Percentiles rank a stretch among this genome's conserved stretches.
Evolutionary conservation across 2,113 vertebrate species (phyloP).

Genomic region (Oreochromis niloticus): DNA sequence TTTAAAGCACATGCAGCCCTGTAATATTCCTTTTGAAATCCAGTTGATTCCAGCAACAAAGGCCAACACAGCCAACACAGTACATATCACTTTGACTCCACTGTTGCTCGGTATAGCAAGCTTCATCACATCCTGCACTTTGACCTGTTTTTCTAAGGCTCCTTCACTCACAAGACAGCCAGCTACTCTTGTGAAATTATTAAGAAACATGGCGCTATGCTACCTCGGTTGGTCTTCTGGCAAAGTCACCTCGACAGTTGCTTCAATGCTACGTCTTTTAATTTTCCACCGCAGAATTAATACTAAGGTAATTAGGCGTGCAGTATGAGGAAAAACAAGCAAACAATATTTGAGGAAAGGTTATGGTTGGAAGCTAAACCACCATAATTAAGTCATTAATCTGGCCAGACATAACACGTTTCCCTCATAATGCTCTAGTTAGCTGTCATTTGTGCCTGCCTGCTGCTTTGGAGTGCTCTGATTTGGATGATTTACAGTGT

Average conservation of each 20-base stretch:
- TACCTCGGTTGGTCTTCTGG: not conserved
- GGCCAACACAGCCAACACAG: not conserved
- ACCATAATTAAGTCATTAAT: slow-evolving; percentile 60
- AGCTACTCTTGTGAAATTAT: not conserved
- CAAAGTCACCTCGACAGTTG: slow-evolving; percentile 34
- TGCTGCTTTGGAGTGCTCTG: not conserved
- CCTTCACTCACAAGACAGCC: not conserved
- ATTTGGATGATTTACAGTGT: slow-evolving; percentile 35
- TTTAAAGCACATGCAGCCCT: not conserved
- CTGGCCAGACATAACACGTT: slow-evolving; percentile 35
- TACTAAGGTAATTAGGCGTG: slow-evolving; percentile 50
- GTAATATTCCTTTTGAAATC: not conserved
- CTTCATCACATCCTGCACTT: not conserved
- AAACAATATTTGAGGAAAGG: slow-evolving; percentile 45
- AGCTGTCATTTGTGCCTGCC: slow-evolving; percentile 12
- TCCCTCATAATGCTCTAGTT: slow-evolving; percentile 33
- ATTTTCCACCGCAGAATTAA: slow-evolving; percentile 38
- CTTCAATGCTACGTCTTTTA: not conserved
- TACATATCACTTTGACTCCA: not conserved
- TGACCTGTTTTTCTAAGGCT: not conserved
- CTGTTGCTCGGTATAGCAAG: not conserved
- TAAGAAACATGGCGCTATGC: not conserved
- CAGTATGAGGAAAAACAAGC: slow-evolving; percentile 42
- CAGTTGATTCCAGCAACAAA: not conserved
- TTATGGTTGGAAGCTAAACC: slow-evolving; percentile 45